A percentile compares a stretch with the other conserved stretches of the same genome.
Evolutionary conservation across 2,888 invertebrate species (phyloP).

Genomic region (Pterostichus madidus): DNA sequence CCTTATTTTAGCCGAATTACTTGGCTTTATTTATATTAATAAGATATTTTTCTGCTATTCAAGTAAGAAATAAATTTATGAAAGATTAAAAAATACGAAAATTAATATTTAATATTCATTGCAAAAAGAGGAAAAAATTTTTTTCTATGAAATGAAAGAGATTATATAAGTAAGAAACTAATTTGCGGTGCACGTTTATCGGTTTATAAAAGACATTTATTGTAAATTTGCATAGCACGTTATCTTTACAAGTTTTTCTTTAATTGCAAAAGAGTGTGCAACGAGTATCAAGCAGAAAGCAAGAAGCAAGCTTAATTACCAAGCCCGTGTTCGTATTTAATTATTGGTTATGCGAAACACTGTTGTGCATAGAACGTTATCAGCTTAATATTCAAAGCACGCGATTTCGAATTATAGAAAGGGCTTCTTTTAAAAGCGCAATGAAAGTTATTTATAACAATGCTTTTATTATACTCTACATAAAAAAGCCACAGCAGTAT

Average conservation of each 20-base stretch:
- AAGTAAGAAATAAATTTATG: not conserved
- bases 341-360: constrained; percentile 47
- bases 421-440: constrained; percentile 53
- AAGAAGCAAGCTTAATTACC: too few species aligned
- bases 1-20: too few species aligned
- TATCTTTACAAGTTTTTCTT: constrained; percentile 59
- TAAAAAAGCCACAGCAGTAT: constrained; percentile 40
- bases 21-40: too few species aligned
- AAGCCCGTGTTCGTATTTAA: constrained; percentile 31
- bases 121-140: too few species aligned
- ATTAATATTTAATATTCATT: too few species aligned
- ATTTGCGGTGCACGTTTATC: constrained; percentile 3
- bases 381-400: constrained; percentile 46
- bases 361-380: constrained; percentile 29
- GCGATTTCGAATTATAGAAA: constrained; percentile 54
- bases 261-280: constrained; percentile 48
- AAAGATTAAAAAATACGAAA: not conserved
- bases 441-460: constrained; percentile 58
- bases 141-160: not conserved
- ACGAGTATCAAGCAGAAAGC: not conserved
- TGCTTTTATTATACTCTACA: constrained; percentile 46
- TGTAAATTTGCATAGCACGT: constrained; percentile 56
- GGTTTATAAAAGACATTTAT: constrained; percentile 40
- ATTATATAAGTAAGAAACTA: constrained; percentile 1
- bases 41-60: too few species aligned